Evolutionary conservation across 1,140 invertebrate species (phyloP).

Genomic region (Drosophila pseudoobscura): DNA sequence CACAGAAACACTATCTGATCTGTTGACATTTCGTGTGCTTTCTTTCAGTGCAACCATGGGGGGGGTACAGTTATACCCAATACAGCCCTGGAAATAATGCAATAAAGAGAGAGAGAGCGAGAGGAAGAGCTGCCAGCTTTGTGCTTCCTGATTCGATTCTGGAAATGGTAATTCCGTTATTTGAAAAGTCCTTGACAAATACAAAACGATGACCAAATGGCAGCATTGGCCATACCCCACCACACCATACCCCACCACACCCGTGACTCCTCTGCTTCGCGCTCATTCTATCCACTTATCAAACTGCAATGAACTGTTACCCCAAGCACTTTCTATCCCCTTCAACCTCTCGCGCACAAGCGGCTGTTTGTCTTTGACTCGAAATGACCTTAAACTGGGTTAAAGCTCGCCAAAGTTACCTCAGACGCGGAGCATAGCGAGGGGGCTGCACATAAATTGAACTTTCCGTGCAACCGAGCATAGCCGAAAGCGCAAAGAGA

Average conservation of each 20-base stretch:
- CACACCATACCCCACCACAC: neutral
- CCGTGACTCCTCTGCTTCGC: neutral
- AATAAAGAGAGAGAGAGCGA: no score
- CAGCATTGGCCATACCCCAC: conserved; percentile 17
- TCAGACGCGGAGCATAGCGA: conserved; percentile 12
- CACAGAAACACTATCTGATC: no score
- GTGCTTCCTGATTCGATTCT: conserved; percentile 22
- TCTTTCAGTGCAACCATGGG: no score
- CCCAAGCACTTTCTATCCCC: neutral
- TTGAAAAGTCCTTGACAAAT: conserved; percentile 65
- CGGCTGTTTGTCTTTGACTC: conserved; percentile 75
- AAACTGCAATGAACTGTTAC: conserved; percentile 25
- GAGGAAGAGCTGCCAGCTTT: no score
- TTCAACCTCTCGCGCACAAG: neutral
- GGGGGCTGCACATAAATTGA: conserved; percentile 50
- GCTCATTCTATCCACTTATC: neutral
- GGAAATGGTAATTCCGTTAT: conserved; percentile 24
- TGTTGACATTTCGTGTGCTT: no score
- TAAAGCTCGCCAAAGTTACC: conserved; percentile 72
- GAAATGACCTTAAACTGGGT: conserved; percentile 80
- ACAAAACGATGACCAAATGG: conserved; percentile 40
- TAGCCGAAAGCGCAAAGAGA: conserved; percentile 22
- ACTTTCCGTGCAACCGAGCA: conserved; percentile 75
- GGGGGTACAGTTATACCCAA: no score
- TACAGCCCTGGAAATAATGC: no score